These are phyloP conservation scores for Propithecus perrieri DNA, from an alignment of 2,797 vertebrate species.

Conservation along the genomic window DNA sequence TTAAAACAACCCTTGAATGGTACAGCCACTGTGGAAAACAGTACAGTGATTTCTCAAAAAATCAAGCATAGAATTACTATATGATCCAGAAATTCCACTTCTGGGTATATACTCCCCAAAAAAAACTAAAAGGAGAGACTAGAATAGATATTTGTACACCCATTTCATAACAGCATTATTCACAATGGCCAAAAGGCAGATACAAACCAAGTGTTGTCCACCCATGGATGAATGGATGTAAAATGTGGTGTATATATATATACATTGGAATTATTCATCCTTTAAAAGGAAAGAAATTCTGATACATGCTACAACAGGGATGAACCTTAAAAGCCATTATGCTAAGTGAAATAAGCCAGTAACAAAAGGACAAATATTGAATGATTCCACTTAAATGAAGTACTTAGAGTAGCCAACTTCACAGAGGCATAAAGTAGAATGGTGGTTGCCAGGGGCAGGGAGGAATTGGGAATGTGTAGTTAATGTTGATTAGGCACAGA, in stretches of 20 bases:
- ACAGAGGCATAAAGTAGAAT: neutral
- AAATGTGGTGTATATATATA: neutral
- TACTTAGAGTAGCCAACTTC: neutral
- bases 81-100: neutral
- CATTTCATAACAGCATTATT: neutral
- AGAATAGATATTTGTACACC: neutral
- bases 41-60: neutral
- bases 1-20: neutral
- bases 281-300: neutral
- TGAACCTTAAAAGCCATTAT: neutral
- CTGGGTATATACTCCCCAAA: neutral
- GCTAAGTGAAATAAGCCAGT: neutral
- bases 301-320: neutral
- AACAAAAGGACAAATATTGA: neutral
- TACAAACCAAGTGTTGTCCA: neutral
- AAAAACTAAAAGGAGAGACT: neutral
- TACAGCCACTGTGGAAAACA: neutral
- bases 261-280: neutral
- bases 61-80: neutral
- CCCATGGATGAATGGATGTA: neutral
- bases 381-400: neutral
- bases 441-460: neutral
- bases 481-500: neutral
- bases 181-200: neutral
- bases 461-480: neutral